These are phyloP conservation scores for Ophthalmolycus amberensis DNA, from an alignment of 2,113 vertebrate species.

Conservation along the genomic window DNA sequence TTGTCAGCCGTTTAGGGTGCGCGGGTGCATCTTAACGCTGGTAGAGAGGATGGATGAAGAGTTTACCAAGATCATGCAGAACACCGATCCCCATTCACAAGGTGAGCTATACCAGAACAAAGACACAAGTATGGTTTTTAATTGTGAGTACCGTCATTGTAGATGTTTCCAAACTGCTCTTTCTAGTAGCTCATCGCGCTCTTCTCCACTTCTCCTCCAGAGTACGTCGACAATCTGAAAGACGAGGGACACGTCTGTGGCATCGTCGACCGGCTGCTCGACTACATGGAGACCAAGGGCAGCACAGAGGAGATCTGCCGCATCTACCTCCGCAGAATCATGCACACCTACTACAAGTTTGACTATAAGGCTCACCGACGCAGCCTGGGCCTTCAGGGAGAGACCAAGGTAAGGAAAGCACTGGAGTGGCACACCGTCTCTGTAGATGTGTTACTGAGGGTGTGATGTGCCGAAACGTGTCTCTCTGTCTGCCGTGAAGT, in stretches of 20 bases:
- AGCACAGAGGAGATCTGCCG: constrained; percentile 91
- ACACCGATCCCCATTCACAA: constrained; percentile 94
- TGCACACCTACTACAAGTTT: constrained; percentile 95
- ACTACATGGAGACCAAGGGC: constrained; percentile 89
- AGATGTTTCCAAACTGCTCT: background rate
- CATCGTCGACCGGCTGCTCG: constrained; percentile 88
- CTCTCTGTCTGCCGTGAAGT: constrained; percentile 71
- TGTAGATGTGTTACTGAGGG: background rate
- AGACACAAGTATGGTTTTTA: background rate
- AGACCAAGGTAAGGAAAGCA: constrained; percentile 85
- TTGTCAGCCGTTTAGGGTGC: constrained; percentile 87
- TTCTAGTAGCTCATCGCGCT: background rate
- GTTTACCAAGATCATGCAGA: constrained; percentile 96
- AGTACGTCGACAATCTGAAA: constrained; percentile 93
- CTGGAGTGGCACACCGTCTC: background rate
- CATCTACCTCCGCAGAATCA: constrained; percentile 87
- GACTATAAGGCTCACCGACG: constrained; percentile 92
- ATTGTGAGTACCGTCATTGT: background rate
- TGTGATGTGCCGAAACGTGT: too few species aligned
- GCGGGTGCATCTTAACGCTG: constrained; percentile 91
- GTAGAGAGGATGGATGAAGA: constrained; percentile 95
- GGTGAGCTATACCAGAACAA: constrained; percentile 75
- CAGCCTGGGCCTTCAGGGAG: constrained; percentile 87
- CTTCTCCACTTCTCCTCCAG: constrained; percentile 66
- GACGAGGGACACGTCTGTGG: constrained; percentile 88